Evolutionary conservation across 1,140 invertebrate genomes (phyloP).

Genomic region (Triops longicaudatus): DNA sequence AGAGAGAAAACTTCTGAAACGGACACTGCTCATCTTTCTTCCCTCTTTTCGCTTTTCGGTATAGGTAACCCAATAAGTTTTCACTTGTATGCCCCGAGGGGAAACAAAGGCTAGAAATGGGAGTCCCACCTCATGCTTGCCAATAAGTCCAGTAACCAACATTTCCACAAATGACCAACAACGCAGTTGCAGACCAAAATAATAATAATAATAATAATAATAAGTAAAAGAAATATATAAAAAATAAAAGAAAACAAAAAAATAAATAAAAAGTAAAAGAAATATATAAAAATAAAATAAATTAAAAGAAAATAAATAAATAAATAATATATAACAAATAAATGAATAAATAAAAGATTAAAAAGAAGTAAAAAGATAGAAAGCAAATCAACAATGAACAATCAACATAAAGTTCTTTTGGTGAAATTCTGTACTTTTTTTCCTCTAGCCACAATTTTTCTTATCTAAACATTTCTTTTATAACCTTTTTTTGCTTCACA

Average conservation of each 20-base stretch:
- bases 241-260: slow-evolving; percentile 7
- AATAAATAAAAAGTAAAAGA: too few relatives aligned
- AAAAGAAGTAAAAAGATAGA: slow-evolving; percentile 7
- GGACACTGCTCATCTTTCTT: background rate
- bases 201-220: too few relatives aligned
- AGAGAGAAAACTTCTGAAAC: too few relatives aligned
- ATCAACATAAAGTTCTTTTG: background rate
- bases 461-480: background rate
- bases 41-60: background rate
- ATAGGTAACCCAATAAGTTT: slow-evolving; percentile 5
- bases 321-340: too few relatives aligned
- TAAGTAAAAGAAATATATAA: too few relatives aligned
- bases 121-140: background rate
- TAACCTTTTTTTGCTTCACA: background rate
- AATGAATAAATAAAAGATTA: too few relatives aligned
- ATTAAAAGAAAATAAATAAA: background rate
- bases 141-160: background rate
- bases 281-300: too few relatives aligned
- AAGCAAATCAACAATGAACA: too few relatives aligned
- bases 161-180: background rate
- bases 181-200: too few relatives aligned
- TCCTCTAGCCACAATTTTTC: background rate
- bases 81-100: background rate
- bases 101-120: background rate
- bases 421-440: too few relatives aligned